Conservation (phyloP, 37 sponge, comb jelly and placozoan species). For the Spongilla lacustris region DNA sequence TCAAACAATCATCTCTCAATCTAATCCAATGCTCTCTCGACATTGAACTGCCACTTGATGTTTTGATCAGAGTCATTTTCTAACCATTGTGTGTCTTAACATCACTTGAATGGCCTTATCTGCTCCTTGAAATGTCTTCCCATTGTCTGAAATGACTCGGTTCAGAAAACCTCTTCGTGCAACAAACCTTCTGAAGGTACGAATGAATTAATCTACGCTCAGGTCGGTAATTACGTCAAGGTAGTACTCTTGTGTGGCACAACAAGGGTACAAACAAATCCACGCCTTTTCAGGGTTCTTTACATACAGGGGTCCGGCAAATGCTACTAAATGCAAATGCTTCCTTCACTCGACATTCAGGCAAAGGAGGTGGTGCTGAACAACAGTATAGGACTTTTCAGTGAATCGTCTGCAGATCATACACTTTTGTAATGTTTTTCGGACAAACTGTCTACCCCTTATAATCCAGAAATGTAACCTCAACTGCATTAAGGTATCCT, state of each 20-base stretch:
- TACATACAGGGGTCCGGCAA: slow-evolving; percentile 14
- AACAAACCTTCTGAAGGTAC: slow-evolving; percentile 6
- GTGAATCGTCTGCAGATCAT: too few relatives aligned
- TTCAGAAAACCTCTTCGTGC: too few relatives aligned
- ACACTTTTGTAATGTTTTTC: neutral
- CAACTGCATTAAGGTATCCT: slow-evolving; percentile 13
- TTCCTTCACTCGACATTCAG: slow-evolving; percentile 16
- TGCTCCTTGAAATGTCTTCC: slow-evolving; percentile 18
- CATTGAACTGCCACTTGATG: neutral
- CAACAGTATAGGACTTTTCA: too few relatives aligned
- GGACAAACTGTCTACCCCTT: neutral
- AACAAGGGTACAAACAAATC: slow-evolving; percentile 9
- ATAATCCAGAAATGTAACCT: slow-evolving; percentile 4
- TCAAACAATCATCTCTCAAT: slow-evolving; percentile 10
- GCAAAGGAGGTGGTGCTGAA: slow-evolving; percentile 2
- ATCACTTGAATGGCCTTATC: neutral
- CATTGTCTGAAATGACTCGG: slow-evolving; percentile 42
- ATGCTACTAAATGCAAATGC: slow-evolving; percentile 5
- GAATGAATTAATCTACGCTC: slow-evolving; percentile 16
- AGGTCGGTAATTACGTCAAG: slow-evolving; percentile 6
- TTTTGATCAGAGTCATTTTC: neutral
- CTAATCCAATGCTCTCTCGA: too few relatives aligned
- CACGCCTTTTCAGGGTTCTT: slow-evolving; percentile 19
- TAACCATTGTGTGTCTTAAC: neutral
- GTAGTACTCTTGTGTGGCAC: slow-evolving; percentile 39